Evolutionary conservation across 2,888 invertebrate species (phyloP).

Genomic region (Sphinx pinastri): DNA sequence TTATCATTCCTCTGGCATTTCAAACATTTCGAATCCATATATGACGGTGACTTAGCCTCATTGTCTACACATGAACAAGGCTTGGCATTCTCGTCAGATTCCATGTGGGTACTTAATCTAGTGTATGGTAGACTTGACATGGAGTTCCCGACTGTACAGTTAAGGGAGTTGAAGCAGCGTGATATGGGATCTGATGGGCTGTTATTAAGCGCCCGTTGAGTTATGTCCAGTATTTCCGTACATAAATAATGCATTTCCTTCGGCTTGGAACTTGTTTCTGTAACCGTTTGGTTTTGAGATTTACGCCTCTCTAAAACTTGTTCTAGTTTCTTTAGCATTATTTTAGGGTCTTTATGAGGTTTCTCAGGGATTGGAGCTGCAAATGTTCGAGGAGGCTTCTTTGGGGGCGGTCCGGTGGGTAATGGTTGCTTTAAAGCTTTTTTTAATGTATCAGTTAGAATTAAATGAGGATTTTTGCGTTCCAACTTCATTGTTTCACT

Average conservation of each 20-base stretch:
- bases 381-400: conserved; percentile 89
- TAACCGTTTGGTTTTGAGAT: conserved; percentile 57
- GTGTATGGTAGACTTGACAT: conserved; percentile 73
- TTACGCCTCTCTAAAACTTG: conserved; percentile 81
- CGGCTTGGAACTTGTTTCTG: conserved; percentile 53
- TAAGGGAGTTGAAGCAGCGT: conserved; percentile 73
- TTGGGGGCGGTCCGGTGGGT: conserved; percentile 88
- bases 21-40: conserved; percentile 47
- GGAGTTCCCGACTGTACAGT: conserved; percentile 70
- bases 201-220: conserved; percentile 59
- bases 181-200: conserved; percentile 58
- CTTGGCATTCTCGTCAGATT: conserved; percentile 35
- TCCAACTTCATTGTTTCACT: conserved; percentile 75
- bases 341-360: conserved; percentile 81
- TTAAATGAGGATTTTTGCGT: conserved; percentile 73
- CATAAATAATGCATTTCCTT: conserved; percentile 81
- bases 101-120: conserved; percentile 53
- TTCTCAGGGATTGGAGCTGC: conserved; percentile 60
- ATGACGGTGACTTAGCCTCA: conserved; percentile 38
- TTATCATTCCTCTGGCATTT: conserved; percentile 63
- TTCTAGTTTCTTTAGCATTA: conserved; percentile 87
- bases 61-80: conserved; percentile 58
- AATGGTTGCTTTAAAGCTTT: conserved; percentile 87
- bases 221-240: conserved; percentile 76
- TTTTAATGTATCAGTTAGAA: conserved; percentile 85